Base-by-base conservation (phyloP, 2,113 vertebrate species). In the Hymenochirus boettgeri region DNA sequence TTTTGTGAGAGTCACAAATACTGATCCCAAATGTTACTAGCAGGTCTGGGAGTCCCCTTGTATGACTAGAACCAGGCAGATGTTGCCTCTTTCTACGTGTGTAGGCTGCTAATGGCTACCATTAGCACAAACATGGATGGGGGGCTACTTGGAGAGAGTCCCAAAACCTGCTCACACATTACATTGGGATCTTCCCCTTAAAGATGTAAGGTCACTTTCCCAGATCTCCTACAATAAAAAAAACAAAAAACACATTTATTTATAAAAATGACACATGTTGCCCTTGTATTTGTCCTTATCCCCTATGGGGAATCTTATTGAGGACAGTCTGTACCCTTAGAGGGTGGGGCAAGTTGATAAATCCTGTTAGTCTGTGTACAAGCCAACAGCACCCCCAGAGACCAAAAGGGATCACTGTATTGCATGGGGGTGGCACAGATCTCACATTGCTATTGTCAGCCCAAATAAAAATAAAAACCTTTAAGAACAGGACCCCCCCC, bases 51-150 rank as follows among this genome's bases (percentile, higher is more conserved):
- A 22, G 73, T 72, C 69, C 74, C 76, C 66, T 74, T 66, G 66
- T 61, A 62, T 64, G 47, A 46, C 56, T 69, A 74, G 71, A 71
- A 69, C 62, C 53, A 61, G 54, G 72, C 82, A 79, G 47, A 74
- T 85, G 86, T 82, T 75, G 78, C 82, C 74, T 77, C 73, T 27
- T 59, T 37, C 80, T 87, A 86, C 86, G 85, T 86, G 84, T 83
- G 69, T 33, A 69, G 86, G 81, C 74, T 88, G 77, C 79, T 86
- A 88, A 89, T 88, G 81, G 4, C 19, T 62, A 27, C 72, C 65
- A 57, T 82, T 76, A 77, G 70, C 56, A 72, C 79, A 61, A 76
- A 48, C 74, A 81, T 81, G 59, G 33, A 1, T 13, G 33, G 33
- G 31, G 33, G 33, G 33, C 6, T 78, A 79, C 60, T 71, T 61